Base-by-base conservation (phyloP, 2,888 invertebrate species). In the Rhamphomyia laevipes region DNA sequence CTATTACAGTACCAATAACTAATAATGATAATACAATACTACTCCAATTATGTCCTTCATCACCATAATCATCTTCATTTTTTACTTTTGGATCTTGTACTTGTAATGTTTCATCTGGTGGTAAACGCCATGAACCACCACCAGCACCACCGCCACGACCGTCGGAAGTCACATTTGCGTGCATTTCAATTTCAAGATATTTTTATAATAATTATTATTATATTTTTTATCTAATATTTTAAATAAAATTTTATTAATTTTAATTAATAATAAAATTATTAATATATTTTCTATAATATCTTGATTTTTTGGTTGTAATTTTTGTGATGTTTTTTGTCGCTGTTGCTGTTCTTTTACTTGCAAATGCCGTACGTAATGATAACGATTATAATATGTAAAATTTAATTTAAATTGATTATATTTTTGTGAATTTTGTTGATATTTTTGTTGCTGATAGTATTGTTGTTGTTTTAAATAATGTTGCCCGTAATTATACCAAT, bases 41-140 rank as follows among this genome's bases (percentile, higher is more conserved):
- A 70, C 84, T 81, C 89, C 89, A 89, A 71, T 89, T 89, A 76
- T 88, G 86, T 56, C 88, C 87, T 70, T 87, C 87, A 59, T 79
- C 82, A 57, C 80, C 77, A 69, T 87, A 83, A 61, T 78, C 75
- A 69, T 88, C 79, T 70, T 87, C 86, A 67, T 82, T 81, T 73
- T 89, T 89, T 72, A 82, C 78, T 74, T 88, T 84, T 67, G 86
- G 84, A 77, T 87, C 88, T 74, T 83, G 86, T 71, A 90, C 89
- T 75, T 89, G 89, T 61, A 90, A 80, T 61, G 89, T 89, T 77
- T 90, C 89, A 77, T 90, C 90, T 68, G 88, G 88, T 73, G 88
- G 88, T 73, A 89, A 79, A 74, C 88, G 84, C 90, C 90, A 90
- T 72, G 87, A 86, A 71, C 77, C 76, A 59, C 73, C 73, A 71